phyloP scores from a whole-genome alignment of 2,113 vertebrate species.

The Melanocharis versteri region DNA sequence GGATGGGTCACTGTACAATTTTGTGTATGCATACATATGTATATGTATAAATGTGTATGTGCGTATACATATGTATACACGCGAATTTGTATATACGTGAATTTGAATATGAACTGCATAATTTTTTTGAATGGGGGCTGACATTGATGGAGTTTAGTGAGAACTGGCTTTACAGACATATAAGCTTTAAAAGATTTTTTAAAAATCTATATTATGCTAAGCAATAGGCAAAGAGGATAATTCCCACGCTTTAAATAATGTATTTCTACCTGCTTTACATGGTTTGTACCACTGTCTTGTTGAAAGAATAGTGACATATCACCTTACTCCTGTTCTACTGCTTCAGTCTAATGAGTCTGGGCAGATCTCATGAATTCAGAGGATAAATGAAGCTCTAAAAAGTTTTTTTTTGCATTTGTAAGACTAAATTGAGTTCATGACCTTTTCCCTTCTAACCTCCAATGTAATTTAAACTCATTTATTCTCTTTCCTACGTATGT shows the following conservation, averaged over 20 bases:
- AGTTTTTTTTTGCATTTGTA: not conserved
- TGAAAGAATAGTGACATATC: not conserved
- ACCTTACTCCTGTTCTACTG: not conserved
- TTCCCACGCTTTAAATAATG: slow-evolving; percentile 6
- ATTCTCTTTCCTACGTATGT: not conserved
- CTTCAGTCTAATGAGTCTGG: not conserved
- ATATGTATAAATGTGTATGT: not conserved
- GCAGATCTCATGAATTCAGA: not conserved
- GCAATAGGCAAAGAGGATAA: not conserved
- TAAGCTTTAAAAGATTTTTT: not conserved
- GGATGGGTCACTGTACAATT: not conserved
- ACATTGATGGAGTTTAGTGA: not conserved
- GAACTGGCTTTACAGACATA: not conserved
- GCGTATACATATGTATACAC: not conserved
- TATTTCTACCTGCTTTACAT: not conserved
- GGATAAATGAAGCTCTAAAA: slow-evolving; percentile 20
- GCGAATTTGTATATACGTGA: not conserved
- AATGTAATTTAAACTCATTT: slow-evolving; percentile 11
- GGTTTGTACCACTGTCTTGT: not conserved
- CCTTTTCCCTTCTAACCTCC: not conserved
- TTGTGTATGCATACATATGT: not conserved
- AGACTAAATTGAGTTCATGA: slow-evolving; percentile 7
- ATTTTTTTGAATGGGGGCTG: not conserved
- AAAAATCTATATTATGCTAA: not conserved
- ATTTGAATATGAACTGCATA: not conserved